Evolutionary conservation across 2,113 vertebrate genomes (phyloP).

Genomic region (Carassius carassius): DNA sequence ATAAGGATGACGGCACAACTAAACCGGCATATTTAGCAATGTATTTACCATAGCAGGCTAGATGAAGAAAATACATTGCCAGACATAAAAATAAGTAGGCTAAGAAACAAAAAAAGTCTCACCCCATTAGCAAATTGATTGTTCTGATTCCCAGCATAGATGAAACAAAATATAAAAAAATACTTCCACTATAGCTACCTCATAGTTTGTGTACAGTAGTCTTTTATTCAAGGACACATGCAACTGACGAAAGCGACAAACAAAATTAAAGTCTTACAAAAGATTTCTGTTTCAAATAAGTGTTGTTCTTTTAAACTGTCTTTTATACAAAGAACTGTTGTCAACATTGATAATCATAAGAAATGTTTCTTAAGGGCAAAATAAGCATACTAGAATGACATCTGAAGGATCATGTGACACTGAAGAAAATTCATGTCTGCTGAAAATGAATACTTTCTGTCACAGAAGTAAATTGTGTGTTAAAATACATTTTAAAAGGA

Average conservation of each 20-base stretch:
- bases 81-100: not conserved
- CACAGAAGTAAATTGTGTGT: not conserved
- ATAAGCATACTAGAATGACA: not conserved
- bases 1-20: conserved; percentile 32
- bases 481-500: not conserved
- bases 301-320: not conserved
- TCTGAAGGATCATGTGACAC: not conserved
- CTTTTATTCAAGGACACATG: not conserved
- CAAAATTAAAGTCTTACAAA: not conserved
- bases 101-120: not conserved
- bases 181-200: too few species aligned
- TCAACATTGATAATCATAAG: not conserved
- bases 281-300: not conserved
- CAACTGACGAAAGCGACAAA: not conserved
- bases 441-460: not conserved
- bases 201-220: not conserved
- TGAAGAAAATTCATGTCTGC: not conserved
- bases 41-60: not conserved
- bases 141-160: not conserved
- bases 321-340: not conserved
- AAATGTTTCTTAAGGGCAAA: not conserved
- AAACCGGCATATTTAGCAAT: not conserved
- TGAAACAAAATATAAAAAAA: not conserved
- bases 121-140: not conserved
- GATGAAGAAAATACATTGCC: not conserved